phyloP scores from a whole-genome alignment of 1,140 invertebrate species.

The Euschistus heros region DNA sequence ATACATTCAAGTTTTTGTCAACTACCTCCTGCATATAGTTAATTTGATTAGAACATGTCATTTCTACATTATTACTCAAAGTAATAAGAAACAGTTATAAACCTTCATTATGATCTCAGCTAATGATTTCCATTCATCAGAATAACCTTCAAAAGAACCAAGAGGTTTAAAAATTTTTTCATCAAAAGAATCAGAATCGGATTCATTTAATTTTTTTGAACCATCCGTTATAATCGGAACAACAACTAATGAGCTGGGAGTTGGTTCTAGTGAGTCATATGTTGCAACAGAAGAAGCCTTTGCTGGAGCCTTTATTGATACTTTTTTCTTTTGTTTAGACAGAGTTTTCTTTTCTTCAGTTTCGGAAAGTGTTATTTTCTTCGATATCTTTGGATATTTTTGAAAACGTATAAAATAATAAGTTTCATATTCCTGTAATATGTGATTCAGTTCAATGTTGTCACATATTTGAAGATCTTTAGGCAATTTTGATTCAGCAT shows the following conservation, averaged over 20 bases:
- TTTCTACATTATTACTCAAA: neutral
- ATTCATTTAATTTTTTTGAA: neutral
- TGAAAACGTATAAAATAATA: slow-evolving; percentile 78
- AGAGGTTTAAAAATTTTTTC: slow-evolving; percentile 36
- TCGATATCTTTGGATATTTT: slow-evolving; percentile 69
- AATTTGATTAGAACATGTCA: neutral
- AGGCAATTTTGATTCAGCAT: slow-evolving; percentile 56
- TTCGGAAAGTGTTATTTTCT: slow-evolving; percentile 36
- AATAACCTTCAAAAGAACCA: slow-evolving; percentile 35
- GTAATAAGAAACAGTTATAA: neutral
- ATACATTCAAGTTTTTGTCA: slow-evolving; percentile 59
- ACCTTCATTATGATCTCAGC: slow-evolving; percentile 44
- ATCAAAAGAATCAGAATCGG: slow-evolving; percentile 4
- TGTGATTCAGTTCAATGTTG: slow-evolving; percentile 77
- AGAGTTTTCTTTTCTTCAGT: slow-evolving; percentile 33
- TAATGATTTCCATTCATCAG: slow-evolving; percentile 42
- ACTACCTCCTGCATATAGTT: slow-evolving; percentile 34
- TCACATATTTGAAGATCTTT: slow-evolving; percentile 71
- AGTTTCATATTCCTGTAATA: slow-evolving; percentile 77
- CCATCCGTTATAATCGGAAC: neutral
- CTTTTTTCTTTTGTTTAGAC: slow-evolving; percentile 33
- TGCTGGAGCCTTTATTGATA: neutral
- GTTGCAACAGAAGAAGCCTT: neutral
- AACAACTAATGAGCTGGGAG: neutral
- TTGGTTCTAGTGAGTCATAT: neutral